phyloP scores from a whole-genome alignment of 2,113 vertebrate species.

The Passer montanus region DNA sequence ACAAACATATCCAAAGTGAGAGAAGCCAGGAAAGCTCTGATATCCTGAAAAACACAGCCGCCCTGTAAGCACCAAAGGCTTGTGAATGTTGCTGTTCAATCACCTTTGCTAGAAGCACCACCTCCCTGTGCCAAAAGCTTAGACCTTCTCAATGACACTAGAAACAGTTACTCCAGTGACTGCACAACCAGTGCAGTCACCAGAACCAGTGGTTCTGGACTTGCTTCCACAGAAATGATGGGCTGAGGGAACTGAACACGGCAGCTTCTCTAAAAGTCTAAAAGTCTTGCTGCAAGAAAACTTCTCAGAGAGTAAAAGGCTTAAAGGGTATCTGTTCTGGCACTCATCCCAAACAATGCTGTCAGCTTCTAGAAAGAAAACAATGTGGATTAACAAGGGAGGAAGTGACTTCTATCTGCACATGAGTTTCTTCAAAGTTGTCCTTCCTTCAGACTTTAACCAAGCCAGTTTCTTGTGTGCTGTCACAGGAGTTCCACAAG shows the following conservation, averaged over 20 bases:
- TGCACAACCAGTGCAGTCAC: neutral
- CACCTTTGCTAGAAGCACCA: neutral
- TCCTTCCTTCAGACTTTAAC: neutral
- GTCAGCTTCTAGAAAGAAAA: neutral
- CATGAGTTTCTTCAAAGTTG: neutral
- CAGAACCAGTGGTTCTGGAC: neutral
- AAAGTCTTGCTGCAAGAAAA: neutral
- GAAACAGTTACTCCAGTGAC: neutral
- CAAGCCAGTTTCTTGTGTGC: neutral
- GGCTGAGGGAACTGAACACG: neutral
- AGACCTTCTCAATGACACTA: neutral
- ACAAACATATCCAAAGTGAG: neutral
- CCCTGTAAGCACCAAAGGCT: neutral
- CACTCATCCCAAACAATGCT: neutral
- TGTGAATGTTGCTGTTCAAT: neutral
- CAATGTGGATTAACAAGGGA: neutral
- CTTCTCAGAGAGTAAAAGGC: neutral
- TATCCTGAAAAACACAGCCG: neutral
- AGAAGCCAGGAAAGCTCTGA: neutral
- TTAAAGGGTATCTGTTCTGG: neutral
- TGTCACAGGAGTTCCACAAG: neutral
- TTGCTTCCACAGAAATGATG: neutral
- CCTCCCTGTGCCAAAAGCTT: neutral
- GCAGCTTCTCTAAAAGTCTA: neutral
- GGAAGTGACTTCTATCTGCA: neutral